Conservation (phyloP, 2,113 vertebrate genomes). For the Lampris incognitus region DNA sequence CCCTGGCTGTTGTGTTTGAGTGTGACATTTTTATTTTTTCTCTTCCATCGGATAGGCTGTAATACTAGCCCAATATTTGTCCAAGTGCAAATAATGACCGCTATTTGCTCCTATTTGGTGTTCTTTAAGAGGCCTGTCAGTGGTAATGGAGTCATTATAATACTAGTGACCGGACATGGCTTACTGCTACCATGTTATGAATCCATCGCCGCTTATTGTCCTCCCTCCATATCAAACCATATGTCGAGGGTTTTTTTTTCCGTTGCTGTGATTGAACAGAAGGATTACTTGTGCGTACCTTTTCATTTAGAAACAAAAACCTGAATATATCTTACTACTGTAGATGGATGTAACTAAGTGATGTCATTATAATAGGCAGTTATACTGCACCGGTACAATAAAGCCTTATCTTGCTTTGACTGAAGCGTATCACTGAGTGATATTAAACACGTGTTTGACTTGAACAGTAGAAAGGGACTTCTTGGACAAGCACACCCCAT, state of each 20-base stretch:
- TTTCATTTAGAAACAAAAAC: too few species aligned
- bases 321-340: background rate
- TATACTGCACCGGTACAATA: background rate
- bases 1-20: constrained; percentile 58
- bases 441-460: too few species aligned
- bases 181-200: constrained; percentile 69
- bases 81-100: constrained; percentile 68
- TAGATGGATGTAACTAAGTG: background rate
- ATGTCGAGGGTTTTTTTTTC: background rate
- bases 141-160: constrained; percentile 71
- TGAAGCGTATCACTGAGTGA: too few species aligned
- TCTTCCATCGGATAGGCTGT: constrained; percentile 47
- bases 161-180: constrained; percentile 59
- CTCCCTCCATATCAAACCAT: background rate
- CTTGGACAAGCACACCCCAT: too few species aligned
- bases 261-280: background rate
- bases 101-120: constrained; percentile 73
- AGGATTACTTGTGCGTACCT: constrained; percentile 13
- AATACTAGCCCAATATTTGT: constrained; percentile 67
- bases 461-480: too few species aligned
- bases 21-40: constrained; percentile 46
- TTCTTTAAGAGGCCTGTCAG: constrained; percentile 52
- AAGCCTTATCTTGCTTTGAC: too few species aligned
- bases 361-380: constrained; percentile 1
- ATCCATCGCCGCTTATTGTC: constrained; percentile 64